Evolutionary conservation across 2,888 invertebrate species (phyloP).

Genomic region (Sturmia bella): DNA sequence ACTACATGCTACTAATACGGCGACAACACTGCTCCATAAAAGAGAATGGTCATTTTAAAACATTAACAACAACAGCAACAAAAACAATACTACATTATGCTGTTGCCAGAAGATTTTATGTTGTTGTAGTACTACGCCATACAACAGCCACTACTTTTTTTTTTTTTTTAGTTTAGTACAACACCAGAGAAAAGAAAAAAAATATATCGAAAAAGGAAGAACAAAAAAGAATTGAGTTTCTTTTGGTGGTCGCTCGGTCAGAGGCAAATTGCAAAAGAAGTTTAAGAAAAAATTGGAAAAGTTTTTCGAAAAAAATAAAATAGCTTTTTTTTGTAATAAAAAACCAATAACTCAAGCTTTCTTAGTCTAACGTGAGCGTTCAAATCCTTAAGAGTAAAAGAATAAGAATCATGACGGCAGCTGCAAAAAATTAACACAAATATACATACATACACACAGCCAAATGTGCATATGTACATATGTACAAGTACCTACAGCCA

Average conservation of each 20-base stretch:
- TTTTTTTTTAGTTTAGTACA: slow-evolving; percentile 35
- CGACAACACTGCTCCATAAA: slow-evolving; percentile 48
- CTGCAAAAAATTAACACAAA: slow-evolving; percentile 43
- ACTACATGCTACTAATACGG: slow-evolving; percentile 26
- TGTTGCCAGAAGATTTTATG: slow-evolving; percentile 20
- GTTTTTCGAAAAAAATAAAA: slow-evolving; percentile 16
- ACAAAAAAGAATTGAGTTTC: slow-evolving; percentile 53
- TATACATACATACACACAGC: slow-evolving; percentile 27
- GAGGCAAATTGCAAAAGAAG: slow-evolving; percentile 53
- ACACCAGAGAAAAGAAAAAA: slow-evolving; percentile 35
- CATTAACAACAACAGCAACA: slow-evolving; percentile 39
- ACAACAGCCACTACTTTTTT: slow-evolving; percentile 31
- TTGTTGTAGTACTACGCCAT: slow-evolving; percentile 1
- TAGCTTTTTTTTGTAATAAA: slow-evolving; percentile 37
- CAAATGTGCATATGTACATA: slow-evolving; percentile 2
- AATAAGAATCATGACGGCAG: slow-evolving; percentile 71
- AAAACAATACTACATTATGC: slow-evolving; percentile 32
- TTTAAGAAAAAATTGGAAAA: slow-evolving; percentile 50
- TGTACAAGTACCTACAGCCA: no score
- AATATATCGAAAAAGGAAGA: not conserved
- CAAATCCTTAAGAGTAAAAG: slow-evolving; percentile 73
- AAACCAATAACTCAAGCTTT: slow-evolving; percentile 70
- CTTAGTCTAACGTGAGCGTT: slow-evolving; percentile 72
- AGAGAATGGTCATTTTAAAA: slow-evolving; percentile 47
- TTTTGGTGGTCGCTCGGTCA: slow-evolving; percentile 61